Base-by-base conservation (phyloP, 2,888 invertebrate genomes). In the Gari tellinella region DNA sequence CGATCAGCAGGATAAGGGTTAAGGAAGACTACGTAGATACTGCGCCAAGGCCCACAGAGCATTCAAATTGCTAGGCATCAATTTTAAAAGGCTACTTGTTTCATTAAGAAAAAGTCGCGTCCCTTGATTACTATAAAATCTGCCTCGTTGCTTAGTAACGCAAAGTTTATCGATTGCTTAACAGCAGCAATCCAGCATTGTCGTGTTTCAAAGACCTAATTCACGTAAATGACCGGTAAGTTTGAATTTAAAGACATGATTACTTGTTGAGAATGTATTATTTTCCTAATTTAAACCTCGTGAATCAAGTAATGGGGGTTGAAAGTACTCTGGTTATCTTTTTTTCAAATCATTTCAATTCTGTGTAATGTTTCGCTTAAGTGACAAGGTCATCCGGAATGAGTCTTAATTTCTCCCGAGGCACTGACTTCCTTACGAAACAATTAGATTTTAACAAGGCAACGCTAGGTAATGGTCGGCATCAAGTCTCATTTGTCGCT, bases 271-370 rank as follows among this genome's bases (percentile, higher is more conserved):
- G 40, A 66, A 49, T 65, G 66, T 69, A 75, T 75, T 66, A 69
- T 75, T 66, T 75, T 66, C 66, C 53, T 53, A 69, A 69, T 69
- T 75, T 66, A 65, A 64, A 56, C 57, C 62, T 48, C 74, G 60
- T 43, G 38, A 46, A 40, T 48, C 55, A 40, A 45, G 55, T 75
- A 75, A 75, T 62, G 52, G 51, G 56, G 41, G 31, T 55, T 56
- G 51, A 61, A 43, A 31, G 45, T 37, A 56, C 53, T 26, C 25
- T 26, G 40, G 56, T 67, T 56, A 51, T 58, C 70, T 67, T 58
- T 53, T n/a, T 58, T 48, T 66, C 37, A 63, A 70, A 63, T 68
- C 51, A 68, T 61, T 74, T 53, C 57, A 64, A 56, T 53, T 55
- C 55, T 53, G 19, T 64, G 23, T 68, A 68, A 73, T 65, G 57